Percentiles rank a stretch among this genome's conserved stretches.
phyloP scores from a whole-genome alignment of 2,113 vertebrate genomes.

The Chiloscyllium plagiosum region DNA sequence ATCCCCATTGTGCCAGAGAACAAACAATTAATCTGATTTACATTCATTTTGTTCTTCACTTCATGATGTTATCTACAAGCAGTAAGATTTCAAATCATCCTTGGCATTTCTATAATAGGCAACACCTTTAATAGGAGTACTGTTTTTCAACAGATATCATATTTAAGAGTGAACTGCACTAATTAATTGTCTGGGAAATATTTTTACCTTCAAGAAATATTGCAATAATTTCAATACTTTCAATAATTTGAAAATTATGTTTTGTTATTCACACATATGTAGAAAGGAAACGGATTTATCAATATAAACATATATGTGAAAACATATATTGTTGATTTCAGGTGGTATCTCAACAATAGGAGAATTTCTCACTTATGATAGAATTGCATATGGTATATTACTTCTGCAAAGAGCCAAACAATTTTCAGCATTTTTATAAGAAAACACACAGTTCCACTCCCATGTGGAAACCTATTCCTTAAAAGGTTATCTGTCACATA shows the following conservation, averaged over 20 bases:
- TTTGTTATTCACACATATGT: neutral
- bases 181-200: neutral
- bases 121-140: neutral
- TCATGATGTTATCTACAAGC: neutral
- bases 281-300: neutral
- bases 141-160: neutral
- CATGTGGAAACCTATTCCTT: neutral
- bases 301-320: neutral
- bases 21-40: neutral
- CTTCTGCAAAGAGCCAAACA: neutral
- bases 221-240: no score
- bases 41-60: conserved; percentile 5
- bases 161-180: neutral
- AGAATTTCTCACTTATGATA: neutral
- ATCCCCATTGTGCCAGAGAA: neutral
- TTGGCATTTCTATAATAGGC: neutral
- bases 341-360: neutral
- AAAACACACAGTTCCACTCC: neutral
- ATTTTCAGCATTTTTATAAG: neutral
- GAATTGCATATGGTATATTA: neutral
- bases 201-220: neutral
- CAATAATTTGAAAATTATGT: neutral
- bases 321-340: neutral
- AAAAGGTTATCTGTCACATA: neutral
- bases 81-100: neutral